Conservation (phyloP, 1,140 invertebrate genomes). For the Trichoplusia ni region DNA sequence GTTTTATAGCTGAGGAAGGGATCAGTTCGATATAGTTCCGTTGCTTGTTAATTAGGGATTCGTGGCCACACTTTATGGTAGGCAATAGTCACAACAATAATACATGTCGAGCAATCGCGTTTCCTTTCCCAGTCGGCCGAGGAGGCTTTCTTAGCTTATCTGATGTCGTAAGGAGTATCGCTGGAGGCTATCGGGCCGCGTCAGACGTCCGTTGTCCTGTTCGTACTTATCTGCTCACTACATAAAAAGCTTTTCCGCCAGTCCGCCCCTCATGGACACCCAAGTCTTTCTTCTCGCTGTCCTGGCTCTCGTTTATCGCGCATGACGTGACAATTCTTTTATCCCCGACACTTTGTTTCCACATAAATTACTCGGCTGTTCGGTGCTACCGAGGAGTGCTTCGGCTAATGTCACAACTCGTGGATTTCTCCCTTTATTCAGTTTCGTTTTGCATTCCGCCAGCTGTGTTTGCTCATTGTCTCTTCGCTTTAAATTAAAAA, state of each 20-base stretch:
- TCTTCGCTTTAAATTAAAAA: constrained; percentile 74
- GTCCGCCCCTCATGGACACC: constrained; percentile 33
- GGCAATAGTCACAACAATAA: constrained; percentile 76
- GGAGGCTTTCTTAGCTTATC: constrained; percentile 56
- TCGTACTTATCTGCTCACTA: constrained; percentile 54
- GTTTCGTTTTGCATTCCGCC: constrained; percentile 76
- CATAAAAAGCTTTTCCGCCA: constrained; percentile 54
- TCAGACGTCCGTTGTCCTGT: constrained; percentile 55
- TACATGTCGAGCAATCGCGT: constrained; percentile 58
- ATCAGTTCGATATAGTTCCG: constrained; percentile 49
- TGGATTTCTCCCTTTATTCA: constrained; percentile 53
- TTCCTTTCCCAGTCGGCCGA: constrained; percentile 65
- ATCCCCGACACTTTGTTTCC: constrained; percentile 63
- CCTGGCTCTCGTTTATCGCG: constrained; percentile 54
- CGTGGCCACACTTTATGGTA: constrained; percentile 63
- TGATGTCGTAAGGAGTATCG: constrained; percentile 65
- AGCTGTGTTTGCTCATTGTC: constrained; percentile 80
- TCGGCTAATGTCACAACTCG: constrained; percentile 50
- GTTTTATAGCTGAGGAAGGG: constrained; percentile 43
- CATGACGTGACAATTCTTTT: constrained; percentile 69
- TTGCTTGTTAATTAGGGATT: constrained; percentile 70
- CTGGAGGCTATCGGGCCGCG: constrained; percentile 42
- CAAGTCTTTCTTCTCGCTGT: constrained; percentile 38
- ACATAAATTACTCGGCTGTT: constrained; percentile 65
- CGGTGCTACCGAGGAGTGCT: constrained; percentile 54